Base-by-base conservation (phyloP, 2,797 vertebrate species). In the Fistularia tabacaria region DNA sequence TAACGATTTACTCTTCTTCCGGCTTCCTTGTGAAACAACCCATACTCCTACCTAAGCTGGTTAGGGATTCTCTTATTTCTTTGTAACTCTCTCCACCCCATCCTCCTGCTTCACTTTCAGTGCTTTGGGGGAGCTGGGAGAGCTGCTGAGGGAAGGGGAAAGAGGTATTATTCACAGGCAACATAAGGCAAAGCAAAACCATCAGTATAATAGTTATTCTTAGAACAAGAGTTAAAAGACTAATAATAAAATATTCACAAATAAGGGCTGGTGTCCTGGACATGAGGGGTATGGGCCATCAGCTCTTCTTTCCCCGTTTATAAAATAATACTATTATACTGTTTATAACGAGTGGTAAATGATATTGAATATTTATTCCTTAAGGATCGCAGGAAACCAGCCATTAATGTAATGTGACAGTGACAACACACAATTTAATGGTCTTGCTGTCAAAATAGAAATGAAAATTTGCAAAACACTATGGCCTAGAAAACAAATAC, bases 1-100 rank as follows among this genome's bases (percentile, higher is more conserved):
- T 71, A 36, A 36, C 48, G 10, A 6, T 82, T 77, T 66, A 73
- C 55, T 82, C 76, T 81, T 84, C 74, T 83, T 87, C 78, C 83
- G 84, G 82, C 84, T 84, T 89, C 85, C 82, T 87, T 87, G 74
- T 90, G 88, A 91, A 93, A 91, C 90, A 91, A 87, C 90, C 91
- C 91, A 89, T 92, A 87, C 90, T 91, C 91, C 91, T 93, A 93
- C 91, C 91, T 92, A 93, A 92, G 90, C 89, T 90, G 91, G 91
- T 91, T 77, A 90, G 83, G 86, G 90, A 89, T 87, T 91, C 88
- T 84, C 89, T 90, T 91, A 92, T 92, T 84, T 91, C 88, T 91
- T 78, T 92, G 91, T 91, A 89, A 92, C 91, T 90, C 89, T 91
- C 90, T 90, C 89, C 88, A 91, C 90, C 91, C 91, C 91, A 90